Conservation (phyloP, 64 coral and sea anemone species). For the Montipora efflorescens region DNA sequence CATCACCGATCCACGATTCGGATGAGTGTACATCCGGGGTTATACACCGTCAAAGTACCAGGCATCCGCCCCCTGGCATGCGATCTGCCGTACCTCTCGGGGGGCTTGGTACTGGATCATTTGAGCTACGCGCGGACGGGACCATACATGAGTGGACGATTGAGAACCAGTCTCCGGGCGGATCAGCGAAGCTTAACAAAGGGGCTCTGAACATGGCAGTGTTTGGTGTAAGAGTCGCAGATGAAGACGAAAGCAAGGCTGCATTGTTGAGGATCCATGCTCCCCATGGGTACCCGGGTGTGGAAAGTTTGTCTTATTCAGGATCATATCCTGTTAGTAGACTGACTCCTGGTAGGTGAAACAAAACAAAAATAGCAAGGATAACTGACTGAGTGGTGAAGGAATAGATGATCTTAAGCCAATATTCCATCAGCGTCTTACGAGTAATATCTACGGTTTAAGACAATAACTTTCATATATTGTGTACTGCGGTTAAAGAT, state of each 20-base stretch:
- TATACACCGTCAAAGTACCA: conserved; percentile 67
- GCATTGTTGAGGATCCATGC: conserved; percentile 78
- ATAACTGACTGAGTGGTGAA: too few species aligned
- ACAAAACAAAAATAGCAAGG: too few species aligned
- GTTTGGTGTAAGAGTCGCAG: conserved; percentile 80
- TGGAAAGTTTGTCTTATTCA: conserved; percentile 83
- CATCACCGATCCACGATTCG: conserved; percentile 53
- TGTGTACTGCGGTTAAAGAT: too few species aligned
- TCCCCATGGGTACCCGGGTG: conserved; percentile 86
- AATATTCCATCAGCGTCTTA: too few species aligned
- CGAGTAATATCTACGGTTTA: too few species aligned
- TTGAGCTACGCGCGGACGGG: conserved; percentile 90
- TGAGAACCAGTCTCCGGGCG: conserved; percentile 95
- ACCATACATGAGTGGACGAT: conserved; percentile 95
- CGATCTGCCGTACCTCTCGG: conserved; percentile 91
- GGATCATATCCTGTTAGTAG: conserved; percentile 88
- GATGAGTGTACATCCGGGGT: conserved; percentile 86
- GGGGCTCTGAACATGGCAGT: conserved; percentile 85
- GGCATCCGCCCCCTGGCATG: conserved; percentile 85
- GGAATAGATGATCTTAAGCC: too few species aligned
- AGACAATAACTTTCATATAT: too few species aligned
- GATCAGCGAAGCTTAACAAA: conserved; percentile 92
- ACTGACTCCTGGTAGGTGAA: conserved; percentile 70
- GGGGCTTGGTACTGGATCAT: conserved; percentile 85
- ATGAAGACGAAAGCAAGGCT: conserved; percentile 36